phyloP scores from a whole-genome alignment of 2,797 vertebrate genomes.

The Dryobates pubescens region DNA sequence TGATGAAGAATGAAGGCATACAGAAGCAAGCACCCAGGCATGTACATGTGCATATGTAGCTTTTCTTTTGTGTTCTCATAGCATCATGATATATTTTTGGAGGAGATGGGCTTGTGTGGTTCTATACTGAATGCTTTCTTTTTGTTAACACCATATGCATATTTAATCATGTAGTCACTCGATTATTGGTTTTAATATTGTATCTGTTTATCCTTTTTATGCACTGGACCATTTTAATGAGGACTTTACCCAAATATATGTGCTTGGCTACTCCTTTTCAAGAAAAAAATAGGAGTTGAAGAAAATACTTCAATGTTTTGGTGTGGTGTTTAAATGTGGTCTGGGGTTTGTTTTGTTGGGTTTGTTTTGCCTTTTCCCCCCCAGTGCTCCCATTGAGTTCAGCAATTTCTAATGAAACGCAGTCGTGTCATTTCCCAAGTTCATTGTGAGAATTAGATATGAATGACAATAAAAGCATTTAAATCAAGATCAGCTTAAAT shows the following conservation, averaged over 20 bases:
- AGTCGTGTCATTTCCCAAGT: background rate
- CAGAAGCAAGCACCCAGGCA: accelerated
- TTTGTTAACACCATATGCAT: background rate
- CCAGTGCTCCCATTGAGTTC: background rate
- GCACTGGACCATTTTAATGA: background rate
- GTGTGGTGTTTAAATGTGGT: background rate
- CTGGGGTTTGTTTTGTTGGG: accelerated
- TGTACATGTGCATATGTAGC: accelerated
- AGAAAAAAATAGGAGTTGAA: background rate
- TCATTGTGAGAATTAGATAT: background rate
- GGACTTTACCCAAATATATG: background rate
- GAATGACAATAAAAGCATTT: background rate
- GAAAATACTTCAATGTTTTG: background rate
- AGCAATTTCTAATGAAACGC: background rate
- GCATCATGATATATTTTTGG: accelerated
- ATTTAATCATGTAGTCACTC: background rate
- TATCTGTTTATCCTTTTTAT: background rate
- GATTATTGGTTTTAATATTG: background rate
- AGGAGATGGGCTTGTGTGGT: background rate
- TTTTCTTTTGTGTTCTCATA: background rate
- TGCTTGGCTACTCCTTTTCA: background rate
- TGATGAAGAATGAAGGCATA: accelerated
- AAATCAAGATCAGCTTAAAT: background rate
- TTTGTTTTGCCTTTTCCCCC: background rate
- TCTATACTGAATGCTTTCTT: background rate